Evolutionary conservation across 2,113 vertebrate genomes (phyloP).

Genomic region (Heterotis niloticus): DNA sequence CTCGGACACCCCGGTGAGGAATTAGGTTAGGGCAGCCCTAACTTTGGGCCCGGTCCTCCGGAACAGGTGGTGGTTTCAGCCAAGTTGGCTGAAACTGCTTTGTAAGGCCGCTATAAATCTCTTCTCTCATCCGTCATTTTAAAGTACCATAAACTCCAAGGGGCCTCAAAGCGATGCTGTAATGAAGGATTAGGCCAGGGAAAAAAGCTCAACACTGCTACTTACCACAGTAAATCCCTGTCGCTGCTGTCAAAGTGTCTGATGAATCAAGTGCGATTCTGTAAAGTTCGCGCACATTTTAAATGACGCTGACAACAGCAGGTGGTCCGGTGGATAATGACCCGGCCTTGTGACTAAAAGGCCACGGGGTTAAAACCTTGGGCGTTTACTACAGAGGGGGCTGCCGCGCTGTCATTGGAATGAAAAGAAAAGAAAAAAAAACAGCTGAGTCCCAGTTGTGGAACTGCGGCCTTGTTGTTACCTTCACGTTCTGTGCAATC

Average conservation of each 20-base stretch:
- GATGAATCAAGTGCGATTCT: no score
- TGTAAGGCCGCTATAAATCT: not conserved
- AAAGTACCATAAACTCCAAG: not conserved
- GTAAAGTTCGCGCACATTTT: no score
- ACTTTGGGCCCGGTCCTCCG: not conserved
- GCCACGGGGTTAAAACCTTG: no score
- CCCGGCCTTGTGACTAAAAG: no score
- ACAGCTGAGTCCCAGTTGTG: no score
- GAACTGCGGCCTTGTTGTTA: no score
- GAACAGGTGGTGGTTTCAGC: conserved; percentile 11
- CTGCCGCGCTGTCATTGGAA: no score
- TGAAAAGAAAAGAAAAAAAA: no score
- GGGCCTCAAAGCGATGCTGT: not conserved
- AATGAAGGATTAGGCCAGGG: not conserved
- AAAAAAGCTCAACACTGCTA: not conserved
- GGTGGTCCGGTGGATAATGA: no score
- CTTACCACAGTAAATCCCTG: not conserved
- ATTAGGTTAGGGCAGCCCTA: not conserved
- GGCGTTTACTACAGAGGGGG: no score
- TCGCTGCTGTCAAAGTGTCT: not conserved
- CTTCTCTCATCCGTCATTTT: not conserved
- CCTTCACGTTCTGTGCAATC: no score
- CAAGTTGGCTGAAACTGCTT: not conserved
- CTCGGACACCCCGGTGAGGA: not conserved
- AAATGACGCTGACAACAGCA: no score